Percentiles rank a stretch among this genome's conserved stretches.
Conservation (phyloP, 1,140 invertebrate genomes). For the Dinoponera quadriceps region DNA sequence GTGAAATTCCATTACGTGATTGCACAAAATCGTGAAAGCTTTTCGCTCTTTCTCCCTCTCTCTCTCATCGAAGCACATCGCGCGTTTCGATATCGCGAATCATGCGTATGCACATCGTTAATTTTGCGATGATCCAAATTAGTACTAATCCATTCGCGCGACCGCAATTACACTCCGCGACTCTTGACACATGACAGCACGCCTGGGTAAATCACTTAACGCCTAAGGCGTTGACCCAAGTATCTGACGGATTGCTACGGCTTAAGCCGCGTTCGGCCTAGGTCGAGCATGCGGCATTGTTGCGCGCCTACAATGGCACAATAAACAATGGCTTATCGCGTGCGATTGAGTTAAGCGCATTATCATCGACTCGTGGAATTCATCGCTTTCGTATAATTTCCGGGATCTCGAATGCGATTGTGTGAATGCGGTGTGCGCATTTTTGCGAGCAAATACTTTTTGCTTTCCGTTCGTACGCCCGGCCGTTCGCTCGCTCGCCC, state of each 20-base stretch:
- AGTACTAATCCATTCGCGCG: not conserved
- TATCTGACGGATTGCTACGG: constrained; percentile 35
- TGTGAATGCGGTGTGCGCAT: not conserved
- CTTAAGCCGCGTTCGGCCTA: constrained; percentile 30
- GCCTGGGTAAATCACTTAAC: constrained; percentile 42
- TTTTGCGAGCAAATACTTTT: not conserved
- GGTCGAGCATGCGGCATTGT: constrained; percentile 58
- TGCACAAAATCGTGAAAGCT: not conserved
- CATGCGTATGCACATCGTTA: not conserved
- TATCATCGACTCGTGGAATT: constrained; percentile 36
- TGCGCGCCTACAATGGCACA: constrained; percentile 55
- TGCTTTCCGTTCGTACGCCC: not conserved
- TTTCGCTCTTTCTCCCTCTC: not conserved
- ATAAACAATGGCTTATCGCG: constrained; percentile 70
- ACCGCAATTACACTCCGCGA: constrained; percentile 5
- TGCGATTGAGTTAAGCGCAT: constrained; percentile 60
- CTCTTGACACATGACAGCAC: not conserved
- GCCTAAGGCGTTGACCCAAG: constrained; percentile 29
- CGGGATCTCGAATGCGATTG: no score
- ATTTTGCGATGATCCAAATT: constrained; percentile 11
- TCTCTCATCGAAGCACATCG: no score
- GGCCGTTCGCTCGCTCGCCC: no score
- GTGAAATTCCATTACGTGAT: no score
- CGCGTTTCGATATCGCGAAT: not conserved
- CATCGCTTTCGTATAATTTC: constrained; percentile 10